A percentile compares a stretch with the other conserved stretches of the same genome.
Evolutionary conservation across 2,113 vertebrate genomes (phyloP).

Genomic region (Chaetorhynchus papuensis): DNA sequence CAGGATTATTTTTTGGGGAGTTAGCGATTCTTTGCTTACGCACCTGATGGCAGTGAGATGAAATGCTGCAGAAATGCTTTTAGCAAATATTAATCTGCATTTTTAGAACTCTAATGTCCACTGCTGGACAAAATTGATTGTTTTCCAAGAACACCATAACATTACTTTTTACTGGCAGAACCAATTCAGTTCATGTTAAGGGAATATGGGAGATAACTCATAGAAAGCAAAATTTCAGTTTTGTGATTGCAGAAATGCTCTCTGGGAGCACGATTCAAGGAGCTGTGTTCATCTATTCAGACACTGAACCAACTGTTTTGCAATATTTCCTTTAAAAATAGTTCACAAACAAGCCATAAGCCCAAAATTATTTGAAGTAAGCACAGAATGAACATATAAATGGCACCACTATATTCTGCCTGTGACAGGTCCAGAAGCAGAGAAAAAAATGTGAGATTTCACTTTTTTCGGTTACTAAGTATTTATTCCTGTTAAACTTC

Average conservation of each 20-base stretch:
- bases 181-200: neutral
- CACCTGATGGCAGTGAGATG: neutral
- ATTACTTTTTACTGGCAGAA: neutral
- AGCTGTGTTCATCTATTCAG: neutral
- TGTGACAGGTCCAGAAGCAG: neutral
- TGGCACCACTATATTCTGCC: neutral
- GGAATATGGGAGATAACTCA: neutral
- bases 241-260: neutral
- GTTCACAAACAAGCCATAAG: neutral
- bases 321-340: neutral
- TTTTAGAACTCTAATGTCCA: neutral
- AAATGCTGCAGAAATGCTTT: conserved; percentile 1
- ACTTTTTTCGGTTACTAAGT: neutral
- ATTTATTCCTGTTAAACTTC: neutral
- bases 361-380: neutral
- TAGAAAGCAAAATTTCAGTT: neutral
- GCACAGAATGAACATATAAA: neutral
- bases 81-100: neutral
- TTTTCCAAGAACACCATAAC: conserved; percentile 14
- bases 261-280: neutral
- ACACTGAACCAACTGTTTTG: neutral
- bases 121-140: neutral
- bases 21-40: neutral
- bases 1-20: neutral
- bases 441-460: neutral